Conservation (phyloP, 2,113 vertebrate genomes). For the Oophaga pumilio region DNA sequence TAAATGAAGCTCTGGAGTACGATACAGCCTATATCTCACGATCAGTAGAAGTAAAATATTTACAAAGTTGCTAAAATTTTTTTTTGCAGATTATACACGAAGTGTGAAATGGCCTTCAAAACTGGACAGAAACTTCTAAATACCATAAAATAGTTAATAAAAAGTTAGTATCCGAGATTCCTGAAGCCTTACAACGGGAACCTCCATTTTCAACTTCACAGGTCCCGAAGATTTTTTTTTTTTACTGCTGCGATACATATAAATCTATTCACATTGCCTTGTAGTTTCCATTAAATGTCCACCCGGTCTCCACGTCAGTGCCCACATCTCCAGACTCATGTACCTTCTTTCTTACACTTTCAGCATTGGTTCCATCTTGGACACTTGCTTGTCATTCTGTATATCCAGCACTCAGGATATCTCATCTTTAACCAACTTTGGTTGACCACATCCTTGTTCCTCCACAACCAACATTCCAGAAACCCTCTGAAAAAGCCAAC, state of each 20-base stretch:
- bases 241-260: background rate
- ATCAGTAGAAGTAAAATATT: background rate
- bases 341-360: background rate
- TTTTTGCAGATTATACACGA: background rate
- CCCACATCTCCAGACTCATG: background rate
- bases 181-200: background rate
- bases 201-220: constrained; percentile 31
- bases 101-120: background rate
- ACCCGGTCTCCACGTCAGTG: background rate
- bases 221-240: background rate
- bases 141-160: background rate
- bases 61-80: background rate
- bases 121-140: background rate
- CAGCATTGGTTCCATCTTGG: background rate
- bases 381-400: constrained; percentile 14
- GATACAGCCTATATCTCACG: background rate
- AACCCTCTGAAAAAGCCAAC: background rate
- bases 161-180: background rate
- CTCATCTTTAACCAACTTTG: background rate
- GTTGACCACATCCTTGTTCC: background rate
- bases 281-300: background rate
- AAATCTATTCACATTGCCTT: background rate
- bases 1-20: background rate
- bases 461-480: background rate
- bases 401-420: background rate